Evolutionary conservation across 2,888 invertebrate species (phyloP), one percentile per base, ranked within the genome.

Genomic region (Limulus polyphemus): DNA sequence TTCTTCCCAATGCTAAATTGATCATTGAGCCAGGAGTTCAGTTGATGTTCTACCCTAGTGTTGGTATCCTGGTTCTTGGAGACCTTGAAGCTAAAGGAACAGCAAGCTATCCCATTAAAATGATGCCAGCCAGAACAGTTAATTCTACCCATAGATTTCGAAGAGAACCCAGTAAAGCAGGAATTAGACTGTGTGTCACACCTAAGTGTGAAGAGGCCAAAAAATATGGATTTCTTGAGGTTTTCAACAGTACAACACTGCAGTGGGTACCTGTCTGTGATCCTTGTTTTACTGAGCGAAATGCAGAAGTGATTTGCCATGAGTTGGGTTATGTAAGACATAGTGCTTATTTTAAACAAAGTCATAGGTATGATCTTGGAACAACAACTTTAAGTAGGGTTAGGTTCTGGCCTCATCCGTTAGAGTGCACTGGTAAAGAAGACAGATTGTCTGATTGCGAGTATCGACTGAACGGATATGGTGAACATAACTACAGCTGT

Each of bases 251-350:
- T 69, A 98, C 99, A 2, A 94, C 95, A 0, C 80, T 91, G 16
- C 95, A 97, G 73, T 97, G 95, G 92, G 89, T 95, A 49, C 92
- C 98, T 0, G 85, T 97, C 78, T 99, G 99, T 77, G 99, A 99
- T 76, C 83, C 83, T 55, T 82, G 93, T 63, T 99, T 99, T 75
- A 95, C 95, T 0, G 93, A 97, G 75, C 83, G 95, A 71, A 98
- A 97, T 74, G 97, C 94, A 7, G 88, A 94, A 80, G 97, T 98
- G 0, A 92, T 95, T 0, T 99, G 99, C 73, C 82, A 91, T 32
- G 91, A 97, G 75, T 78, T 99, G 55, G 94, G 94, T 11, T 87
- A 86, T 72, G 90, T 92, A 75, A 50, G n/a, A 12, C 81, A 93
- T 47, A 93, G 94, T 74, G 86, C 90, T 0, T 90, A 88, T 74